Percentiles rank a stretch among this genome's conserved stretches.
Conservation (phyloP, 1,140 invertebrate genomes). For the Bilobella aurantiaca region DNA sequence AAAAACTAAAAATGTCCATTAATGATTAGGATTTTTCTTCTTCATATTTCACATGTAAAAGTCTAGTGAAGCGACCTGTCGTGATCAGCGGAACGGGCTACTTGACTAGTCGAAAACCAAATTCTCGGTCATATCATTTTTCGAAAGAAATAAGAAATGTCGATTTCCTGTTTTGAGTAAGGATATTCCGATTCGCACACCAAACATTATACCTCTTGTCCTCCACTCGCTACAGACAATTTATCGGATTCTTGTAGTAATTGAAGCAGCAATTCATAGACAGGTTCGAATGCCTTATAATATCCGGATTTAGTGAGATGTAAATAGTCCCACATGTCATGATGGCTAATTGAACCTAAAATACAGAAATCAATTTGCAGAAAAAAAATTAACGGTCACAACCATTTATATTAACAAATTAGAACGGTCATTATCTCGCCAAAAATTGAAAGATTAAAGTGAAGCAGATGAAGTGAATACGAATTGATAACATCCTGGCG, state of each 20-base stretch:
- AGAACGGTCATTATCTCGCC: too few relatives aligned
- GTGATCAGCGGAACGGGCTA: background rate
- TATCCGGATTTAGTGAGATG: constrained; percentile 72
- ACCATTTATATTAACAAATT: too few relatives aligned
- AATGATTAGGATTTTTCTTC: background rate
- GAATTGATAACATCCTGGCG: too few relatives aligned
- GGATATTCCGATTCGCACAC: background rate
- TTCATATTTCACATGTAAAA: background rate
- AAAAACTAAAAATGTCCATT: too few relatives aligned
- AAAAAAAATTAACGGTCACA: too few relatives aligned
- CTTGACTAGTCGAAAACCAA: background rate
- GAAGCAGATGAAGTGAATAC: too few relatives aligned
- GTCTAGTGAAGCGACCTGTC: background rate
- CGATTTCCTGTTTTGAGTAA: too few relatives aligned
- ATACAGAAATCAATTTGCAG: constrained; percentile 27
- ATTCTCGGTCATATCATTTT: background rate
- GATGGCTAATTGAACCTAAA: constrained; percentile 59
- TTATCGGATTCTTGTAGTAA: constrained; percentile 43
- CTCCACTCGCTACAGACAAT: background rate
- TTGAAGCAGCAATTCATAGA: constrained; percentile 63
- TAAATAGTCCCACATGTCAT: constrained; percentile 81
- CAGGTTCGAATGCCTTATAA: constrained; percentile 67
- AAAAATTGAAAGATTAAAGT: too few relatives aligned
- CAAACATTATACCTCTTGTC: background rate
- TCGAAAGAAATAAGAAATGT: background rate